Conservation (phyloP, 2,888 invertebrate genomes). For the Eretmocerus hayati region DNA sequence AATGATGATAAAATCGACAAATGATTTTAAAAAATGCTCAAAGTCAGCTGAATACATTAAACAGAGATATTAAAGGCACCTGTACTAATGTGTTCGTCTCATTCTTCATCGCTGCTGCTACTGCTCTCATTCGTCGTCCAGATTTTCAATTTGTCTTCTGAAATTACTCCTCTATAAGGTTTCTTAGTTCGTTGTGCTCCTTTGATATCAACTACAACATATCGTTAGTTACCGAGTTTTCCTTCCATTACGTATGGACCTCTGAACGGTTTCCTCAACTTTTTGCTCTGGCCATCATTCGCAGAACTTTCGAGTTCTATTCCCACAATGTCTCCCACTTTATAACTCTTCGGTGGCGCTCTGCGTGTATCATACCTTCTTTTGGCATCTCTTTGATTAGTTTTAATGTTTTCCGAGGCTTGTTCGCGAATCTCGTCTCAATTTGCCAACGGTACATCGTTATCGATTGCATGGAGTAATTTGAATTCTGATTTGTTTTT, state of each 20-base stretch:
- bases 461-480: too few species aligned
- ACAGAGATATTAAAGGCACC: too few species aligned
- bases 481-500: too few species aligned
- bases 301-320: background rate
- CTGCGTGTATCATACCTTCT: background rate
- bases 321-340: background rate
- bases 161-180: conserved; percentile 14
- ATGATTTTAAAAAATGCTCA: too few species aligned
- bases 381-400: background rate
- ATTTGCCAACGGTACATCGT: background rate
- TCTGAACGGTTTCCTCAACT: conserved; percentile 20
- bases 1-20: too few species aligned
- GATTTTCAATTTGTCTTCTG: conserved; percentile 11
- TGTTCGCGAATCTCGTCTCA: background rate
- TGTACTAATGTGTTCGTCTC: too few species aligned
- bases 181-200: conserved; percentile 16
- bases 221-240: conserved; percentile 22
- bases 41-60: too few species aligned
- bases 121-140: background rate
- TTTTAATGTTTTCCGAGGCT: background rate
- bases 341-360: background rate
- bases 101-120: background rate
- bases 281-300: conserved; percentile 22
- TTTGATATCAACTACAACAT: conserved; percentile 20
- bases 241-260: conserved; percentile 22